Base-by-base conservation (phyloP, 2,797 vertebrate genomes). In the Malurus splendens region DNA sequence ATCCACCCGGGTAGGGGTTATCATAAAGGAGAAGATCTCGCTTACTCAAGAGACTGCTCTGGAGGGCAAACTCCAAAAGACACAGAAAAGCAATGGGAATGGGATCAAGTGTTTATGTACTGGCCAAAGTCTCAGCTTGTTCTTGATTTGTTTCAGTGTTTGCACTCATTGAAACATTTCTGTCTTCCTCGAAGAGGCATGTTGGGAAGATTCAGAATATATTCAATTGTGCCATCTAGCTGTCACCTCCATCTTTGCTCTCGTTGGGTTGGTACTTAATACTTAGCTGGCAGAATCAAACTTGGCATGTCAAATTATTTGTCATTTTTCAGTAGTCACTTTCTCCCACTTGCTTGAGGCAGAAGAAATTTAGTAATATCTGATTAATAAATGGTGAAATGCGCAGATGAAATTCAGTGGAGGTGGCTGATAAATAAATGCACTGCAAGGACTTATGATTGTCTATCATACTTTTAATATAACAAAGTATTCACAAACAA, bases 401-500 rank as follows among this genome's bases (percentile, higher is more conserved):
- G 22, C 61, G 24, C 71, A 47, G 65, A 59, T 50, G 33, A 77
- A 90, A 87, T 85, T 82, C 55, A 17, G 62, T 62, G 70, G 60
- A 90, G 66, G 66, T 78, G 67, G 52, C 44, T 85, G 65, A 57
- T 83, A 83, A 5, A 87, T 75, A 93, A 87, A 83, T 72, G 73
- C 4, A 2, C 45, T 76, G 52, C 66, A 52, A 87, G 50, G 60
- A 51, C n/a, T 87, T n/a, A 18, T 8, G 32, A 48, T 64, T 89
- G 80, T 87, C 79, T 93, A 1, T 89, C n/a, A 3, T 32, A 62
- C 66, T 89, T 90, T 95, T 89, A 85, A 44, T 81, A 57, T 54
- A 82, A 80, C 23, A 57, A 90, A 87, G 71, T 86, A 67, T 90
- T 90, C 89, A 86, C 60, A 19, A 90, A 83, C 39, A 90, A 87